A percentile compares a stretch with the other conserved stretches of the same genome.
phyloP scores from a whole-genome alignment of 1,140 invertebrate species.

The Berghia stephanieae region DNA sequence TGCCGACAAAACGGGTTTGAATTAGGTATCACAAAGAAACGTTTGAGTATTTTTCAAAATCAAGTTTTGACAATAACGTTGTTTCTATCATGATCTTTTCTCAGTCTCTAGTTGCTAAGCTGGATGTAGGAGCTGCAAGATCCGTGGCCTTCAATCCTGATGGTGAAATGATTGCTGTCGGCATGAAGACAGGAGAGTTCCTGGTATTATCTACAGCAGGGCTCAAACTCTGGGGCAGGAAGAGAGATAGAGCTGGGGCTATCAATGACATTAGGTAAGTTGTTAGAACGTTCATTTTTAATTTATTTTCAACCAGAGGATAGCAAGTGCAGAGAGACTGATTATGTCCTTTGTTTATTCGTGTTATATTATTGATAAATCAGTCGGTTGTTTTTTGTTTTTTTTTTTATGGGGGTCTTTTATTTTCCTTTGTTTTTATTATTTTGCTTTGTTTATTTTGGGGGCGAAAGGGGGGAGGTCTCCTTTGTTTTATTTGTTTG shows the following conservation, averaged over 20 bases:
- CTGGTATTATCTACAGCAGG: constrained; percentile 52
- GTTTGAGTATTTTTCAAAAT: too few relatives aligned
- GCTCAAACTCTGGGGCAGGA: constrained; percentile 57
- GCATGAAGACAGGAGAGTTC: constrained; percentile 65
- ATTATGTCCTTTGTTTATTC: background rate
- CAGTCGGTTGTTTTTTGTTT: too few relatives aligned
- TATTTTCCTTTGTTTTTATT: too few relatives aligned
- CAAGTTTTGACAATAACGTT: too few relatives aligned
- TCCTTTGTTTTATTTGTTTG: too few relatives aligned
- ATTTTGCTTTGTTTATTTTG: too few relatives aligned
- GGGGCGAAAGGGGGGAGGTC: too few relatives aligned
- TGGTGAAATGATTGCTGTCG: constrained; percentile 65
- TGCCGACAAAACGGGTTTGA: too few relatives aligned
- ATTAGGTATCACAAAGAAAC: too few relatives aligned
- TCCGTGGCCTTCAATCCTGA: constrained; percentile 60
- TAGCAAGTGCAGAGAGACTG: background rate
- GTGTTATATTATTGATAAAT: too few relatives aligned
- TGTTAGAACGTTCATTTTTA: constrained; percentile 17
- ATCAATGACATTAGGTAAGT: constrained; percentile 63
- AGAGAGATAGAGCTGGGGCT: constrained; percentile 57
- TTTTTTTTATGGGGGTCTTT: too few relatives aligned
- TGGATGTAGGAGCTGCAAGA: constrained; percentile 55
- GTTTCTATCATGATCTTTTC: constrained; percentile 27
- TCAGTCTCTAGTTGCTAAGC: constrained; percentile 56
- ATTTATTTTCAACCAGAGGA: background rate